These are phyloP conservation scores for Zenarchopterus dispar DNA, from an alignment of 2,797 vertebrate species.

Conservation along the genomic window DNA sequence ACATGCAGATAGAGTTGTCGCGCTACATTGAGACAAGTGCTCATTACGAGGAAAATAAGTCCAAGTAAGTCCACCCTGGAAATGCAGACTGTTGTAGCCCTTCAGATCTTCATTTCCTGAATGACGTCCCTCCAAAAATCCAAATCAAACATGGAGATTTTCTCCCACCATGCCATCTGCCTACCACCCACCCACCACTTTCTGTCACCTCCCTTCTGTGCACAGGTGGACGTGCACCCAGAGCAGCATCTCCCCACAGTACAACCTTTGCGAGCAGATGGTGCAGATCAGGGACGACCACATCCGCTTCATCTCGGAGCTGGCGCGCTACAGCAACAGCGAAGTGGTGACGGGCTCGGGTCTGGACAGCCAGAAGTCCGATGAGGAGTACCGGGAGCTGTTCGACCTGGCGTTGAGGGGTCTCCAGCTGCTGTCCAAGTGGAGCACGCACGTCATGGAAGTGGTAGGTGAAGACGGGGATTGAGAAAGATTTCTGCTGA, in stretches of 20 bases:
- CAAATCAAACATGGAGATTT: too few relatives aligned
- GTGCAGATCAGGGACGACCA: slow-evolving; percentile 98
- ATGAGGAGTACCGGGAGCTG: slow-evolving; percentile 96
- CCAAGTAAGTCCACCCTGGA: slow-evolving; percentile 82
- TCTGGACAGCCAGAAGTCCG: slow-evolving; percentile 98
- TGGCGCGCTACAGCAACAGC: slow-evolving; percentile 97
- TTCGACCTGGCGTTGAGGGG: slow-evolving; percentile 95
- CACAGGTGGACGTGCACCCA: slow-evolving; percentile 97
- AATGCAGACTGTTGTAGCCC: background rate
- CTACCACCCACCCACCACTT: background rate
- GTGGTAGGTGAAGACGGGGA: slow-evolving; percentile 86
- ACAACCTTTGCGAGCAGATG: slow-evolving; percentile 99
- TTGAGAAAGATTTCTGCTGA: slow-evolving; percentile 31
- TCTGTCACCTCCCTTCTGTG: slow-evolving; percentile 28
- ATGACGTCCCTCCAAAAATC: background rate
- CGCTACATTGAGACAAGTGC: slow-evolving; percentile 98
- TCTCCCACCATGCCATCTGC: slow-evolving; percentile 8
- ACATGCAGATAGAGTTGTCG: slow-evolving; percentile 98
- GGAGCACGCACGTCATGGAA: slow-evolving; percentile 99
- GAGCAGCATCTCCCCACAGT: slow-evolving; percentile 98
- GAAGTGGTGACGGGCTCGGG: slow-evolving; percentile 98
- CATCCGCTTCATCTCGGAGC: slow-evolving; percentile 98
- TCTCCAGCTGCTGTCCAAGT: slow-evolving; percentile 97
- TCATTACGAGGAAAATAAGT: slow-evolving; percentile 98
- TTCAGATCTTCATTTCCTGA: background rate